A percentile compares a stretch with the other conserved stretches of the same genome.
Evolutionary conservation across 2,113 vertebrate species (phyloP).

Genomic region (Glaucomys volans): DNA sequence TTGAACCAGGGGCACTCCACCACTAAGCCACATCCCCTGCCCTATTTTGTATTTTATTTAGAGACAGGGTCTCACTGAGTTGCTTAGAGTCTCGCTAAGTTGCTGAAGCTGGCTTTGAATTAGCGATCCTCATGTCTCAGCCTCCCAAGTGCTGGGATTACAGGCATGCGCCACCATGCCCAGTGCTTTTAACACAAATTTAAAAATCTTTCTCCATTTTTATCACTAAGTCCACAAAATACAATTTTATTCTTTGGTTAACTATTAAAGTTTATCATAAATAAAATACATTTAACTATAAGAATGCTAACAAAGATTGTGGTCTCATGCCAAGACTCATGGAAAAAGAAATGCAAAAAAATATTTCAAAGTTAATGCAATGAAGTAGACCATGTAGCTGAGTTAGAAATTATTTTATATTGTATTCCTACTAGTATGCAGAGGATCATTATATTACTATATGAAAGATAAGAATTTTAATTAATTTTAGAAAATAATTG

Average conservation of each 20-base stretch:
- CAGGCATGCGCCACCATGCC: no score
- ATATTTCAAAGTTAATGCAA: not conserved
- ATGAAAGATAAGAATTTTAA: not conserved
- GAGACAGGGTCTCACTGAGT: no score
- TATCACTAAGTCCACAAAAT: not conserved
- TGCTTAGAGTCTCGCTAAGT: no score
- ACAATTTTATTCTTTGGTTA: not conserved
- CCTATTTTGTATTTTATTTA: no score
- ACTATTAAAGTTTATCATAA: not conserved
- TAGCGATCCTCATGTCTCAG: no score
- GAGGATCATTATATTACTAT: slow-evolving; percentile 30
- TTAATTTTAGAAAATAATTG: no score
- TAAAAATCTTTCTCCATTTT: not conserved
- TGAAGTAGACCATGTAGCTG: not conserved
- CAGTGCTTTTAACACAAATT: no score
- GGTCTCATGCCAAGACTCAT: not conserved
- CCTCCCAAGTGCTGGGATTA: no score
- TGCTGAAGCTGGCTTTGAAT: no score
- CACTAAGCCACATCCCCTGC: no score
- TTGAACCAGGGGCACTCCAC: no score
- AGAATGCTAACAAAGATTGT: not conserved
- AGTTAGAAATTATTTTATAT: not conserved
- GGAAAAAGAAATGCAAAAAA: not conserved
- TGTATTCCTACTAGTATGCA: not conserved
- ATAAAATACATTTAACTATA: slow-evolving; percentile 27